phyloP scores from a whole-genome alignment of 2,888 invertebrate genomes.

The Cyclophora punctaria region DNA sequence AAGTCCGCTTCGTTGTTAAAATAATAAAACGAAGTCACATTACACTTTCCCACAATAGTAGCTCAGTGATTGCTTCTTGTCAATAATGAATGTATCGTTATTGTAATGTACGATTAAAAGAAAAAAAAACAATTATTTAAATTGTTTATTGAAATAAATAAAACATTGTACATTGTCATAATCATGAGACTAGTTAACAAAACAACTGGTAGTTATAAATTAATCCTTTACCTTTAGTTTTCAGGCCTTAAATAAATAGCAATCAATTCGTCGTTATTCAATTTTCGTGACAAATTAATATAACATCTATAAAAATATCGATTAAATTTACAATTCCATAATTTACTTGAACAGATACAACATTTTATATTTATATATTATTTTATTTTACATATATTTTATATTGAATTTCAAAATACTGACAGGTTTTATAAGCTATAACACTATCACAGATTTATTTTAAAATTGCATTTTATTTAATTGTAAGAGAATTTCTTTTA shows the following conservation, averaged over 20 bases:
- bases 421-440: slow-evolving; percentile 58
- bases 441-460: slow-evolving; percentile 61
- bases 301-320: slow-evolving; percentile 35
- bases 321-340: slow-evolving; percentile 35
- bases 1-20: too few relatives aligned
- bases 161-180: slow-evolving; percentile 36
- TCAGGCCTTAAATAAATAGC: slow-evolving; percentile 21
- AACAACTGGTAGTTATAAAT: slow-evolving; percentile 19
- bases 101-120: neutral
- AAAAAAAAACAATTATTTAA: slow-evolving; percentile 17
- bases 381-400: slow-evolving; percentile 18
- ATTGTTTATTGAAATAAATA: slow-evolving; percentile 40
- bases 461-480: slow-evolving; percentile 19
- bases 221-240: slow-evolving; percentile 2
- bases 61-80: too few relatives aligned
- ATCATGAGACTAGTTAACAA: slow-evolving; percentile 16
- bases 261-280: slow-evolving; percentile 11
- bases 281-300: slow-evolving; percentile 9
- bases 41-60: too few relatives aligned
- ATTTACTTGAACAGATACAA: slow-evolving; percentile 24
- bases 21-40: too few relatives aligned
- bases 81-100: too few relatives aligned
- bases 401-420: slow-evolving; percentile 56
- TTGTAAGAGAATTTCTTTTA: too few relatives aligned
- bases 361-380: slow-evolving; percentile 8